Conservation (phyloP, 2,888 invertebrate genomes). For the Lycocerus yunnanus region DNA sequence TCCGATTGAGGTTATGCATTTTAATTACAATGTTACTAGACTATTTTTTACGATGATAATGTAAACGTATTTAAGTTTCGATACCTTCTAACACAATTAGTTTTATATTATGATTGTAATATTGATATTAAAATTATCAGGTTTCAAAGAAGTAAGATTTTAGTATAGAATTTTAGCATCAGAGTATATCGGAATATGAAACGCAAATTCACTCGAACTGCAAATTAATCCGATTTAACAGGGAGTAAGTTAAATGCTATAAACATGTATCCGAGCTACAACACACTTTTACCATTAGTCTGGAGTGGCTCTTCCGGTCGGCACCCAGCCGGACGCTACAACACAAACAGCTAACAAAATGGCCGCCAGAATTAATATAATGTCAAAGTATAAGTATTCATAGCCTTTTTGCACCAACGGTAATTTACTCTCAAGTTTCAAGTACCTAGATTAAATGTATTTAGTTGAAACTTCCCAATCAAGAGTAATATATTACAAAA, state of each 20-base stretch:
- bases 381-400: constrained; percentile 10
- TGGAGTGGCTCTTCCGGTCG: constrained; percentile 49
- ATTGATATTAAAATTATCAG: neutral
- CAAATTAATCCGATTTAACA: constrained; percentile 45
- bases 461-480: neutral
- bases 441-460: constrained; percentile 8
- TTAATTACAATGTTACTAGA: neutral
- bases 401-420: constrained; percentile 9
- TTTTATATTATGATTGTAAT: neutral
- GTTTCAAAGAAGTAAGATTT: neutral
- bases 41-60: neutral
- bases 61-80: neutral
- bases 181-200: constrained; percentile 20
- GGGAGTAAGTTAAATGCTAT: constrained; percentile 50
- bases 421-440: constrained; percentile 8
- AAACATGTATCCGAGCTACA: constrained; percentile 50
- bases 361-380: constrained; percentile 34
- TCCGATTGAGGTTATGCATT: neutral
- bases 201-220: constrained; percentile 32
- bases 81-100: neutral
- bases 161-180: neutral
- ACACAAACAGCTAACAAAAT: constrained; percentile 45
- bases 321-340: constrained; percentile 44
- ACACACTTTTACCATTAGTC: constrained; percentile 52
- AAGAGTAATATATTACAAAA: constrained; percentile 4